Evolutionary conservation across 92 coral and sea anemone species (phyloP).

Genomic region (Epizoanthus illoricatus): DNA sequence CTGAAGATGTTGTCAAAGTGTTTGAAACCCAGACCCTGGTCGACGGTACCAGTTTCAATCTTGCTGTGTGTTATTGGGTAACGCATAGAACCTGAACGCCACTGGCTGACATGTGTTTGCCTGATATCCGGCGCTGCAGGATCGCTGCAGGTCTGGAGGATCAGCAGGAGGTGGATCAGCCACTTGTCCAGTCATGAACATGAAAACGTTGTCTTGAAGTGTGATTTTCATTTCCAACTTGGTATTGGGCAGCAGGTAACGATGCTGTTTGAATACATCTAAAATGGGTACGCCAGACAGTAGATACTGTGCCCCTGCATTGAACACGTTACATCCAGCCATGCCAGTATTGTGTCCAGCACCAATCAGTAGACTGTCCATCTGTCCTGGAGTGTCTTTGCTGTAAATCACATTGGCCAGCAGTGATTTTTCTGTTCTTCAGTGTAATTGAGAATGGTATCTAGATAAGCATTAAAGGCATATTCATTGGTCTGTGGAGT

Average conservation of each 20-base stretch:
- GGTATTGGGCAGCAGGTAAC: conserved; percentile 9
- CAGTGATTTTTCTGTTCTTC: conserved; percentile 19
- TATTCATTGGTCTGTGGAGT: conserved; percentile 41
- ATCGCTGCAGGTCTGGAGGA: neutral
- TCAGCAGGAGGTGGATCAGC: neutral
- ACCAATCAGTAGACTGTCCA: conserved; percentile 16
- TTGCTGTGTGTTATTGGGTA: neutral
- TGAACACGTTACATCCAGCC: neutral
- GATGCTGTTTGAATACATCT: conserved; percentile 24
- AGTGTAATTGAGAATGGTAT: conserved; percentile 32
- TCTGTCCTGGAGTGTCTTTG: conserved; percentile 35
- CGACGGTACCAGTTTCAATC: neutral
- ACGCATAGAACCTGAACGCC: neutral
- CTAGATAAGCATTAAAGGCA: conserved; percentile 33
- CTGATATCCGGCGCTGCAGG: neutral
- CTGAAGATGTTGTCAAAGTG: conserved; percentile 21
- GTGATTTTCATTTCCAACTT: conserved; percentile 30
- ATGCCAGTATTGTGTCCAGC: conserved; percentile 4
- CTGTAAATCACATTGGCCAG: conserved; percentile 31
- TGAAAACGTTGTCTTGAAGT: conserved; percentile 20
- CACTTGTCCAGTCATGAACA: conserved; percentile 20
- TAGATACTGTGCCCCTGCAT: neutral
- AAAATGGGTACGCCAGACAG: conserved; percentile 43
- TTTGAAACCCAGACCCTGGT: neutral
- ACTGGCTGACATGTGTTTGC: neutral